Evolutionary conservation across 2,888 invertebrate species (phyloP).

Genomic region (Gerosis bhagava): DNA sequence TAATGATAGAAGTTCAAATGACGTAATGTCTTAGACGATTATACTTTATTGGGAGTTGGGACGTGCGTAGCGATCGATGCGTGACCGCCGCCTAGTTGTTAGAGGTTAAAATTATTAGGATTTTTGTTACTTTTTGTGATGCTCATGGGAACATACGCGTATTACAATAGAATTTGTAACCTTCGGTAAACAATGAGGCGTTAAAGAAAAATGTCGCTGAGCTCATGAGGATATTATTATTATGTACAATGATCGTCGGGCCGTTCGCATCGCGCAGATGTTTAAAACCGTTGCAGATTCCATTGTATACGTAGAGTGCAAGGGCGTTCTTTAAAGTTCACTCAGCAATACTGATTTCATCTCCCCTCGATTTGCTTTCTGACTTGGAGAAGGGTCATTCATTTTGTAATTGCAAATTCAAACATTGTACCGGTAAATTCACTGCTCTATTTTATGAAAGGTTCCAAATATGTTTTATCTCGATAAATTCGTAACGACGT

Average conservation of each 20-base stretch:
- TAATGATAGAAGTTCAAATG: conserved; percentile 67
- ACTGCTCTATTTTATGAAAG: too few relatives aligned
- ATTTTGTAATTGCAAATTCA: conserved; percentile 9
- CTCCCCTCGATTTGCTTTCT: conserved; percentile 56
- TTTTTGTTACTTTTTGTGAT: conserved; percentile 46
- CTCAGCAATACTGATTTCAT: conserved; percentile 59
- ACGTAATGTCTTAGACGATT: conserved; percentile 71
- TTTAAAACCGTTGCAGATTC: conserved; percentile 76
- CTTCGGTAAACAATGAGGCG: conserved; percentile 16
- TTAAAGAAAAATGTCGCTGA: conserved; percentile 12
- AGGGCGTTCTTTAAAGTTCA: conserved; percentile 47
- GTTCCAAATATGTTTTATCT: too few relatives aligned
- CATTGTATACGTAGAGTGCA: conserved; percentile 59
- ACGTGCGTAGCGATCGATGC: conserved; percentile 57
- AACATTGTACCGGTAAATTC: background rate
- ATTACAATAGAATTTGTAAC: conserved; percentile 10
- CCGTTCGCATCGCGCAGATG: conserved; percentile 58
- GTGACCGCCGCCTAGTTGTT: conserved; percentile 52
- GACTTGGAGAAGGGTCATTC: conserved; percentile 29
- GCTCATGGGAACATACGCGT: conserved; percentile 55
- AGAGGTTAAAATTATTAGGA: conserved; percentile 54
- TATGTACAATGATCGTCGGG: background rate
- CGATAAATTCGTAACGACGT: too few relatives aligned
- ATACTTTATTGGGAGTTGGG: conserved; percentile 49
- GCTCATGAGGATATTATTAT: conserved; percentile 17